A percentile compares a stretch with the other conserved stretches of the same genome.
Conservation (phyloP, 2,888 invertebrate species). For the Apocheima hispidaria region DNA sequence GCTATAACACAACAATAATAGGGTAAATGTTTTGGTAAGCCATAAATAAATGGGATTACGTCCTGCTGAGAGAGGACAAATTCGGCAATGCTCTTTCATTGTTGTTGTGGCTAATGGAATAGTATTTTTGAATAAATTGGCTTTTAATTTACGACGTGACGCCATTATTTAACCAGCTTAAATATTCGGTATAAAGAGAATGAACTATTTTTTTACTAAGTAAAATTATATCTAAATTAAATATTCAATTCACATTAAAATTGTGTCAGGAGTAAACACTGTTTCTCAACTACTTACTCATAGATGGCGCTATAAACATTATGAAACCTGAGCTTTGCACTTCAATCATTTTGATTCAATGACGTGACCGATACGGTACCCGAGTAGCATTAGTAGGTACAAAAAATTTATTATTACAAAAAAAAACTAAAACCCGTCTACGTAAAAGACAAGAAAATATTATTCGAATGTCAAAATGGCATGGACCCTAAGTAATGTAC, state of each 20-base stretch:
- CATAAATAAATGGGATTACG: slow-evolving; percentile 80
- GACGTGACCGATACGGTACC: too few relatives aligned
- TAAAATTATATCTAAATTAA: too few relatives aligned
- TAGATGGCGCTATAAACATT: slow-evolving; percentile 32
- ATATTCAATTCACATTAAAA: too few relatives aligned
- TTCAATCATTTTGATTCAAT: too few relatives aligned
- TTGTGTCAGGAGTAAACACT: neutral
- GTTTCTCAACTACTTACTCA: slow-evolving; percentile 31
- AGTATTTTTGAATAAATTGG: slow-evolving; percentile 44
- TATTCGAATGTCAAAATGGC: too few relatives aligned
- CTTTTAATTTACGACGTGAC: slow-evolving; percentile 40
- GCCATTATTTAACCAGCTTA: slow-evolving; percentile 13
- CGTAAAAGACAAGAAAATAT: too few relatives aligned
- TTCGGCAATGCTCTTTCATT: slow-evolving; percentile 61
- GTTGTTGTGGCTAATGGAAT: slow-evolving; percentile 49
- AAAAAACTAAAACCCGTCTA: too few relatives aligned
- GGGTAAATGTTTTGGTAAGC: slow-evolving; percentile 86
- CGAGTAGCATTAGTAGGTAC: too few relatives aligned
- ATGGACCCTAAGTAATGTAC: too few relatives aligned
- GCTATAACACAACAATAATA: slow-evolving; percentile 84
- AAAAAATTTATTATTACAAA: too few relatives aligned
- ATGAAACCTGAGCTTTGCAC: too few relatives aligned
- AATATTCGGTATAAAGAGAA: neutral
- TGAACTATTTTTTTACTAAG: neutral
- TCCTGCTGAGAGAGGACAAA: slow-evolving; percentile 73